Evolutionary conservation across 2,113 vertebrate genomes (phyloP), one percentile per base, ranked within the genome.

Genomic region (Triplophysa siluroides): DNA sequence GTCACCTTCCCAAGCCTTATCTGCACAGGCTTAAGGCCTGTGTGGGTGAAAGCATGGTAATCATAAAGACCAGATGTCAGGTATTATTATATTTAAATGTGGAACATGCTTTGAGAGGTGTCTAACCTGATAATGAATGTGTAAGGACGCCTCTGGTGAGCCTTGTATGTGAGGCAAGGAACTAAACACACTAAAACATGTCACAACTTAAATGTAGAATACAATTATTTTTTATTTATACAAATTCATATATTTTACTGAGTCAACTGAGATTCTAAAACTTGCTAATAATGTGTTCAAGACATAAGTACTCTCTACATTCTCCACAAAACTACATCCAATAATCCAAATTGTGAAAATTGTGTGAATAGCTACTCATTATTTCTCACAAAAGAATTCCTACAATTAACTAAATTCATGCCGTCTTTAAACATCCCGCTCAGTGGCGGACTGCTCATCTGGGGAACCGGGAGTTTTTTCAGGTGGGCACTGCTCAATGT

Each of bases 1-100:
- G 61, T 65, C 86, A 72, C 79, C 84, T 84, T 80, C 43, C 21
- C 56, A 38, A 85, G 80, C 73, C 83, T 84, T 85, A 74, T 86
- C 83, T 78, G 81, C 61, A 80, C 77, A 82, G 76, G 74, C 87
- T 83, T 58, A 73, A 65, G 79, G 61, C 58, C 23, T 64, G 52
- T 38, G 23, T 76, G 86, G 84, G 87, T 88, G 89, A 91, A 85
- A 91, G 87, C 77, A 85, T 89, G 85, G 79, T 74, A 83, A 86
- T 85, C 66, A 79, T 74, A 64, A 71, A 85, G 58, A 83, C 76
- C 77, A 83, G 83, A 85, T 88, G 84, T 85, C 71, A 89, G 69
- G 78, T 86, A 79, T 58, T 86, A 87, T 89, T 83, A 84, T 83
- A 50, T 76, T 64, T 64, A 72, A 86, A 86, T 85, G 88, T 87